Evolutionary conservation across 2,113 vertebrate genomes (phyloP), one percentile per base, ranked within the genome.

Genomic region (Cairina moschata): DNA sequence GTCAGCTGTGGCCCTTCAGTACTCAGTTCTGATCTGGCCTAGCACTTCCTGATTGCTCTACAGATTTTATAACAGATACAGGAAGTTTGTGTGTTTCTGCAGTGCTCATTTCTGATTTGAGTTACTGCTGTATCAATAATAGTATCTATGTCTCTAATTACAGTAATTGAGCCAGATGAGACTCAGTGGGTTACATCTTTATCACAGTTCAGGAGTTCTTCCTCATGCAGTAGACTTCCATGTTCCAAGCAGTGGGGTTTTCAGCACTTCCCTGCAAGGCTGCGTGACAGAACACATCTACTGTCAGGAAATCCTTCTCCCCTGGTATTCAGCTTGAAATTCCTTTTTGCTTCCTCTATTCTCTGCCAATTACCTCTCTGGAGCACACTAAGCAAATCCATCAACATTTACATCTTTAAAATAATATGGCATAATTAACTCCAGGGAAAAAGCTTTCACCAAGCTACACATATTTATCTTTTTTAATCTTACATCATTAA

Each of bases 371-470:
- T 92, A 88, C 89, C 74, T 79, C 74, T 82, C 74, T 31, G 56
- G 73, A 89, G 79, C 4, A 8, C 29, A 25, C 62, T 76, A 92
- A 82, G 69, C 66, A 95, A 93, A 96, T 89, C 86, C 73, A 89
- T 89, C 95, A 85, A 40, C 81, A 89, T 97, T 85, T 92, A 69
- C 83, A 93, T 93, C 80, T 92, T 89, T 62, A 82, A 90, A 92
- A 58, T 62, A 95, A 82, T 42, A 62, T 0, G 6, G n/a, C 58
- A 34, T 92, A 72, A 94, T 91, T 84, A 92, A 94, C 77, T 96
- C 66, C 88, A 92, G 74, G 77, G 74, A 91, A 95, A 82, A 66
- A 82, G 83, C 92, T 94, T 96, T 92, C 86, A 86, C 93, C 86
- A 84, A 92, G 88, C 56, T 66, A 88, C 74, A 62, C 83, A 7